phyloP scores from a whole-genome alignment of 1,140 invertebrate genomes.

The Phocides pigmalion region DNA sequence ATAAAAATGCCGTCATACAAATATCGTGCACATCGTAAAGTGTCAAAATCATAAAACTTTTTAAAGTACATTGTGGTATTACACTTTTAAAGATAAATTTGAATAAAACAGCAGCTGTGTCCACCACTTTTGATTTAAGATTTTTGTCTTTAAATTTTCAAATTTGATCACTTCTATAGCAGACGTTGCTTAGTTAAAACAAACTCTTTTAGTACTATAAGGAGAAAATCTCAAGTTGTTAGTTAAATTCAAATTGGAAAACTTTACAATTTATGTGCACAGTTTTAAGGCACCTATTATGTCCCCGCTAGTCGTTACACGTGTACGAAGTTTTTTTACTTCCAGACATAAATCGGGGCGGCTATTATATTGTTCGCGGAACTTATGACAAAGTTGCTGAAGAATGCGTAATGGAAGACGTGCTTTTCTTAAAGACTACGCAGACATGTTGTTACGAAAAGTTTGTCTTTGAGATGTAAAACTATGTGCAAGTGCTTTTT shows the following conservation, averaged over 20 bases:
- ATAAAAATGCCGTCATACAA: no score
- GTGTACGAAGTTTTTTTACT: slow-evolving; percentile 46
- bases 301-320: slow-evolving; percentile 57
- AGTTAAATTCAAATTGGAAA: slow-evolving; percentile 77
- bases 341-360: slow-evolving; percentile 21
- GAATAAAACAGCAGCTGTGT: no score
- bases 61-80: no score
- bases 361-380: slow-evolving; percentile 20
- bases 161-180: background rate
- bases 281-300: slow-evolving; percentile 72
- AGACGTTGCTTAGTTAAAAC: slow-evolving; percentile 49
- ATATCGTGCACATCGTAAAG: no score
- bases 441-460: slow-evolving; percentile 13
- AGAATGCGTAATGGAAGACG: slow-evolving; percentile 24
- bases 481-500: no score
- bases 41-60: no score
- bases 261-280: slow-evolving; percentile 74
- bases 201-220: slow-evolving; percentile 53
- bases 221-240: slow-evolving; percentile 71
- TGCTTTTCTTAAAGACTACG: slow-evolving; percentile 26
- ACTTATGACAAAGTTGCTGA: slow-evolving; percentile 24
- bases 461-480: background rate
- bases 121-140: no score
- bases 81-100: no score
- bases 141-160: background rate